Conservation (phyloP, 2,888 invertebrate genomes). For the Agrotis ipsilon region DNA sequence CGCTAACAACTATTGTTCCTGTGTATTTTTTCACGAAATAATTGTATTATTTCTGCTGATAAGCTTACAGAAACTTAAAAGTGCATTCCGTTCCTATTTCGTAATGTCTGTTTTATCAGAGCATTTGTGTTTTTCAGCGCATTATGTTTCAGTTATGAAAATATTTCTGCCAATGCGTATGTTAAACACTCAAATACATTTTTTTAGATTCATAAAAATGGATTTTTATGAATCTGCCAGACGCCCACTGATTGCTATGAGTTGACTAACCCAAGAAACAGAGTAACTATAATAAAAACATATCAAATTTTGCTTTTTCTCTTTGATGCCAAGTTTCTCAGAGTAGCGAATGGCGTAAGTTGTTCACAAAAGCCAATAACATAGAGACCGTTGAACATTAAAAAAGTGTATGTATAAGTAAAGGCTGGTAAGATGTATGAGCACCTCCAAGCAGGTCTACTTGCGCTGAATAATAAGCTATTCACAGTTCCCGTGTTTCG, state of each 20-base stretch:
- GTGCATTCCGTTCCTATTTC: conserved; percentile 29
- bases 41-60: conserved; percentile 38
- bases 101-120: conserved; percentile 3
- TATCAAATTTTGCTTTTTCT: conserved; percentile 30
- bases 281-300: conserved; percentile 13
- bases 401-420: conserved; percentile 43
- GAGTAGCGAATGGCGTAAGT: conserved; percentile 17
- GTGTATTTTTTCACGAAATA: conserved; percentile 34
- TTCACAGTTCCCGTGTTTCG: conserved; percentile 38
- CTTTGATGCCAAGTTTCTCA: conserved; percentile 38
- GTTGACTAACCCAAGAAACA: conserved; percentile 35
- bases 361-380: conserved; percentile 52
- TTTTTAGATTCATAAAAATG: conserved; percentile 7
- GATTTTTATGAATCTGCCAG: conserved; percentile 25
- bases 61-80: conserved; percentile 34
- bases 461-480: conserved; percentile 55
- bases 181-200: conserved; percentile 1
- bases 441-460: conserved; percentile 52
- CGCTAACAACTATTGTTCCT: conserved; percentile 46
- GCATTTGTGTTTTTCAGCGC: conserved; percentile 3
- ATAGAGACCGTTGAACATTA: conserved; percentile 40
- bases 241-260: conserved; percentile 40
- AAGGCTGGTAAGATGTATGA: conserved; percentile 45
- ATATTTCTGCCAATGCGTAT: background rate
- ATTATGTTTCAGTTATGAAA: background rate